Evolutionary conservation across 2,113 vertebrate species (phyloP), one percentile per base, ranked within the genome.

Genomic region (Onychorhynchus coronatus): DNA sequence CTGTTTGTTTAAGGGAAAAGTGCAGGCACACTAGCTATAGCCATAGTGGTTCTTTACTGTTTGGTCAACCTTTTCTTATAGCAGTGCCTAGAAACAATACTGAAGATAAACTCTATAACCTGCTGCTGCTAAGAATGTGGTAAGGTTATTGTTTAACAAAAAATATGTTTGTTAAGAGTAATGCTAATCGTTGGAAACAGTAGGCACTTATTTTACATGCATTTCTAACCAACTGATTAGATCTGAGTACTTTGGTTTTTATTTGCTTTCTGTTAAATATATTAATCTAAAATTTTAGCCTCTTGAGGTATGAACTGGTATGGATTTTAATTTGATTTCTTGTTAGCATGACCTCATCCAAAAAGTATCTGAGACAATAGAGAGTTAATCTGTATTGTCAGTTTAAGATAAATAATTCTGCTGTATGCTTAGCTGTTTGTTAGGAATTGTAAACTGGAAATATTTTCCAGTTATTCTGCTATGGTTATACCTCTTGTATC

Each of bases 71-170:
- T 93, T 99, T 99, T 97, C 99, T 99, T 93, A 98, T 99, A 95
- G 98, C 99, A 50, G 98, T 99, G 85, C 99, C 99, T 79, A 98
- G 99, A 97, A 98, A 99, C 52, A 99, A 99, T 61, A 99, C 98
- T 44, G 99, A 99, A 97, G 99, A 99, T 95, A 99, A 99, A 96
- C 98, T 99, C 37, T 99, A 99, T 97, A 99, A 99, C 97, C 98
- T 99, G 93, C 98, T 99, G 91, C 98, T 99, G 68, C 97, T 99
- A 75, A 99, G 99, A 91, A 99, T 99, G 98, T 99, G 99, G 99
- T 99, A 97, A 84, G 98, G 76, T 58, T 90, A 76, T 61, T 33
- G 7, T 49, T 88, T 70, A 59, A 92, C 84, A 53, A 70, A 58
- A 95, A 89, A 89, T 5, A 0, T 28, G 8, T 82, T 61, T 88